A percentile compares a stretch with the other conserved stretches of the same genome.
These are phyloP conservation scores for Drosophila formosana DNA, from an alignment of 2,888 invertebrate genomes.

Conservation along the genomic window DNA sequence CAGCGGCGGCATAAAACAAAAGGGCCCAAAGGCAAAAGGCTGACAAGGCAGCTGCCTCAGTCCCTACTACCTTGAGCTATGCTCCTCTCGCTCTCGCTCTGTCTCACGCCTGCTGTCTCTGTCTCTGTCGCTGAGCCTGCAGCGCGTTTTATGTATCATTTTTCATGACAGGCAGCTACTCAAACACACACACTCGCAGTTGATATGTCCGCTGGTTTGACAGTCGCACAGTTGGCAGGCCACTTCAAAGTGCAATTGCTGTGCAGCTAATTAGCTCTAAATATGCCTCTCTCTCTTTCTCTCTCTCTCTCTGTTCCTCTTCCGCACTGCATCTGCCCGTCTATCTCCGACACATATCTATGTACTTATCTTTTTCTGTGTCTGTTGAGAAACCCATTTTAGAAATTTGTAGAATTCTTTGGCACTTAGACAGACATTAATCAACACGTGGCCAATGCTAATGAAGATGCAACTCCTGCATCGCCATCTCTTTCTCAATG, in stretches of 20 bases:
- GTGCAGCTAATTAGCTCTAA: conserved; percentile 70
- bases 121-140: conserved; percentile 31
- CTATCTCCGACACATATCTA: conserved; percentile 14
- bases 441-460: conserved; percentile 59
- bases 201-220: conserved; percentile 67
- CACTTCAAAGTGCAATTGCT: conserved; percentile 77
- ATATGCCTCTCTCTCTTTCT: conserved; percentile 37
- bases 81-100: conserved; percentile 5
- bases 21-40: conserved; percentile 76
- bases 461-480: conserved; percentile 48
- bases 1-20: conserved; percentile 78
- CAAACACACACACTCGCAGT: conserved; percentile 26
- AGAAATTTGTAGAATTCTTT: conserved; percentile 31
- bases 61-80: conserved; percentile 1
- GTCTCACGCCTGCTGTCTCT: background rate
- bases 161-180: conserved; percentile 73
- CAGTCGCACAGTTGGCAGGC: conserved; percentile 69
- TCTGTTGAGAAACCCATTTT: background rate
- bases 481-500: background rate
- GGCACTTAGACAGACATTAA: conserved; percentile 54
- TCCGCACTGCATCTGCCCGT: background rate
- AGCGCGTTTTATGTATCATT: conserved; percentile 75
- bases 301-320: background rate
- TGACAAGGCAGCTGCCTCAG: conserved; percentile 74
- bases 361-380: conserved; percentile 7